Percentiles rank a stretch among this genome's conserved stretches.
Conservation (phyloP, 2,113 vertebrate genomes). For the Triplophysa dalaica region DNA sequence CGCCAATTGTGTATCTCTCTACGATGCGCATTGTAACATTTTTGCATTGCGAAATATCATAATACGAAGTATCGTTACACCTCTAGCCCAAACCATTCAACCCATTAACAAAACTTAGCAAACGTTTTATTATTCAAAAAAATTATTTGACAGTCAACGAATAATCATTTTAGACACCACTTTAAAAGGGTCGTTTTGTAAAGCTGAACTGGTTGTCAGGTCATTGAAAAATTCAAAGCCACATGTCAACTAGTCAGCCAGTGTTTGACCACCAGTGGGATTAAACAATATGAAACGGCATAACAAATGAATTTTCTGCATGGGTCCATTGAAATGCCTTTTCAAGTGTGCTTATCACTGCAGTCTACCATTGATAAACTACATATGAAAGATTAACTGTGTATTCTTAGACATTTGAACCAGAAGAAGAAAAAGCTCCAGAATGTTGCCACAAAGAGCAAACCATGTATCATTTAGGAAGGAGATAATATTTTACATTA, state of each 20-base stretch:
- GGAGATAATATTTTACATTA: neutral
- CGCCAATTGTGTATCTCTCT: no score
- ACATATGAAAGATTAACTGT: neutral
- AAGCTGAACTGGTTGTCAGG: neutral
- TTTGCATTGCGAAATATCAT: no score
- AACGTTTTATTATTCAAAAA: no score
- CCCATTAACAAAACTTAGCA: no score
- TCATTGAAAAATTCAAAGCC: conserved; percentile 30
- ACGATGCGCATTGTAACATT: no score
- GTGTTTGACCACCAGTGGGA: conserved; percentile 10
- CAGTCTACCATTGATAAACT: neutral
- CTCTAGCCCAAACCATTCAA: no score
- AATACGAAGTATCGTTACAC: no score
- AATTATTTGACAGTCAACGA: no score
- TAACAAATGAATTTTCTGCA: conserved; percentile 34
- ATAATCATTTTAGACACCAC: conserved; percentile 32
- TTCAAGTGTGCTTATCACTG: neutral
- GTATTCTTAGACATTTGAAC: neutral
- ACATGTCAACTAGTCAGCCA: neutral
- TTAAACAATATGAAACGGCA: conserved; percentile 47
- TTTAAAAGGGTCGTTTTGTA: conserved; percentile 32
- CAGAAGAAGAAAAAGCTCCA: no score
- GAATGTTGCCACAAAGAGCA: neutral
- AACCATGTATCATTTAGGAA: neutral
- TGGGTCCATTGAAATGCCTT: neutral